Conservation (phyloP, 53 echinoderm and acorn worm genomes). For the Paracentrotus lividus region DNA sequence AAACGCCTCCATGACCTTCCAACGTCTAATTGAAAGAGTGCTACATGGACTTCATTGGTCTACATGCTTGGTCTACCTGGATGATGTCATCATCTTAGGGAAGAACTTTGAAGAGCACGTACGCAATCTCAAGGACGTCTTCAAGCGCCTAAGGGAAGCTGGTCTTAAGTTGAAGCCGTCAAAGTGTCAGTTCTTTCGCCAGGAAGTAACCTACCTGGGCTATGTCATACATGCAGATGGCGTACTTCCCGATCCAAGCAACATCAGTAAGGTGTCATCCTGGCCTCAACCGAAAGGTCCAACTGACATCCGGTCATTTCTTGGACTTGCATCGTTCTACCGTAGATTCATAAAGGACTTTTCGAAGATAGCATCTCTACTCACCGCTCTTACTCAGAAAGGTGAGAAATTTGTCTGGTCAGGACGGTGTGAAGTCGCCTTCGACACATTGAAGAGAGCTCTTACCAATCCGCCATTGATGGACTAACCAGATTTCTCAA, state of each 20-base stretch:
- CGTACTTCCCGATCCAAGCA: slow-evolving; percentile 71
- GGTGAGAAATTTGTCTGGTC: slow-evolving; percentile 74
- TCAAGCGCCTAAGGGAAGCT: slow-evolving; percentile 10
- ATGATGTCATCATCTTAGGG: too few relatives aligned
- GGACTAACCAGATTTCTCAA: slow-evolving; percentile 45
- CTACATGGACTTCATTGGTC: slow-evolving; percentile 79
- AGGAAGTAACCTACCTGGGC: slow-evolving; percentile 22
- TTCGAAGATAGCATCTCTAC: slow-evolving; percentile 17
- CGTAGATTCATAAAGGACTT: slow-evolving; percentile 43
- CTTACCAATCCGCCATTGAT: slow-evolving; percentile 65
- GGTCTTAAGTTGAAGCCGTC: slow-evolving; percentile 45
- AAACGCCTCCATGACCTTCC: slow-evolving; percentile 80
- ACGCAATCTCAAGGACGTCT: slow-evolving; percentile 75
- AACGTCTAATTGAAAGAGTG: slow-evolving; percentile 78
- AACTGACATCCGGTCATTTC: slow-evolving; percentile 70
- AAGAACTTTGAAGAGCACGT: slow-evolving; percentile 75
- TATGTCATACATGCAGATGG: slow-evolving; percentile 49
- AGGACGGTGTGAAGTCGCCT: slow-evolving; percentile 76
- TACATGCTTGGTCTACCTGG: slow-evolving; percentile 74
- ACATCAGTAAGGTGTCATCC: slow-evolving; percentile 56
- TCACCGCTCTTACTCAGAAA: slow-evolving; percentile 59
- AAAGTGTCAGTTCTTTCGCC: not conserved
- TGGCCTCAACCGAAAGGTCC: slow-evolving; percentile 70
- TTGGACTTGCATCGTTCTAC: slow-evolving; percentile 74
- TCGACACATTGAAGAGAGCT: slow-evolving; percentile 57